Evolutionary conservation across 2,113 vertebrate genomes (phyloP), one percentile per base, ranked within the genome.

Genomic region (Spea bombifrons): DNA sequence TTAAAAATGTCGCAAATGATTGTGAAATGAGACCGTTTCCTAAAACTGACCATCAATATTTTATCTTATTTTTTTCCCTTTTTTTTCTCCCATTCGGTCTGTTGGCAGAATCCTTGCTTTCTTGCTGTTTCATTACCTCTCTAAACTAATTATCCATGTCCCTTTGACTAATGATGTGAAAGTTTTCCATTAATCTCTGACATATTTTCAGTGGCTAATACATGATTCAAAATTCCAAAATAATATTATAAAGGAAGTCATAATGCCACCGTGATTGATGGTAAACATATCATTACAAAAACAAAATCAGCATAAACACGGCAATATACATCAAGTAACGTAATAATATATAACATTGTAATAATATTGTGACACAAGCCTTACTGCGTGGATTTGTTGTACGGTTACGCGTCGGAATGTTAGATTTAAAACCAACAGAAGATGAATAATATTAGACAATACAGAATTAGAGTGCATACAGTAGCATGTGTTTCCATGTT

Each of bases 71-170:
- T 30, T 30, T 59, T 59, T 13, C 10, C 15, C 9, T 17, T 71
- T 48, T 30, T 44, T 43, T 47, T 43, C 7, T 59, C 55, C 57
- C 43, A 50, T 10, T n/a, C 63, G 4, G 30, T 55, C 64, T 52
- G 52, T 67, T 80, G 77, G 77, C 71, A 64, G 9, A 47, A 30
- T 50, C 64, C 3, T 4, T 71, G 50, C 52, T 73, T 45, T 61
- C 71, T 48, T 48, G 77, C 70, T 73, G 76, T 73, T 73, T 73
- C 45, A 59, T 79, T 80, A 57, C 77, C 70, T 73, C 77, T 80
- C 77, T 80, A 80, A 80, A 80, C 77, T 71, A 80, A 80, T 80
- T 80, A 80, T 80, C 77, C 71, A 67, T 80, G 77, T 80, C 71
- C 71, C 64, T 73, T 48, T 80, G 77, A 80, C 77, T 80, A 80